Evolutionary conservation across 2,888 invertebrate genomes (phyloP), one percentile per base, ranked within the genome.

Genomic region (Drosophila birchii): DNA sequence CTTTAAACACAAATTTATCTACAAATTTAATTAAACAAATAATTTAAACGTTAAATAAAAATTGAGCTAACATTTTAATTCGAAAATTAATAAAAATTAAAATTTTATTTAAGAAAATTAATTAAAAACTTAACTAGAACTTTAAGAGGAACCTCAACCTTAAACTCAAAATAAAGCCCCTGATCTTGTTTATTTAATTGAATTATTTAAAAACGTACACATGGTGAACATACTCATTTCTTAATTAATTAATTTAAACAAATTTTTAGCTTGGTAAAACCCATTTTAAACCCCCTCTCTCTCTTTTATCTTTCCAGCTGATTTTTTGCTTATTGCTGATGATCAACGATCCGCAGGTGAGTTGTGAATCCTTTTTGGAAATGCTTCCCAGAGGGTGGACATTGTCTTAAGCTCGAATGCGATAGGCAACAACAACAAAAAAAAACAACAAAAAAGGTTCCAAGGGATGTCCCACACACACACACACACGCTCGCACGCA

Each of bases 401-500:
- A 38, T 60, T 44, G 47, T 64, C 66, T 49, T 66, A 49, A 64
- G 66, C 66, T 63, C 39, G 41, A 18, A n/a, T 41, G 34, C 45
- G 72, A 71, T 72, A 55, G 49, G 73, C 54, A 60, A 51, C 3
- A 7, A 3, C 23, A 23, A 23, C 23, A 23, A 23, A 23, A 23
- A 23, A 2, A 23, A 23, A 2, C 4, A 26, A 8, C 7, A 7
- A 14, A 1, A 34, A 55, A 49, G 44, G 53, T 45, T 41, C 60
- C 20, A 23, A 23, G 20, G 16, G 43, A 63, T 64, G 54, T 38
- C 58, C 49, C 55, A 72, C 41, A 56, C 39, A 62, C 61, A 70
- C 43, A 36, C 34, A 51, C 38, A 59, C 47, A 51, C 47, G 38
- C 29, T 29, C 29, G 34, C 34, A 9, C 14, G 9, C 16, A 57